These are phyloP conservation scores for Mormyrus hasselquistii DNA, from an alignment of 2,797 vertebrate species.

Conservation along the genomic window DNA sequence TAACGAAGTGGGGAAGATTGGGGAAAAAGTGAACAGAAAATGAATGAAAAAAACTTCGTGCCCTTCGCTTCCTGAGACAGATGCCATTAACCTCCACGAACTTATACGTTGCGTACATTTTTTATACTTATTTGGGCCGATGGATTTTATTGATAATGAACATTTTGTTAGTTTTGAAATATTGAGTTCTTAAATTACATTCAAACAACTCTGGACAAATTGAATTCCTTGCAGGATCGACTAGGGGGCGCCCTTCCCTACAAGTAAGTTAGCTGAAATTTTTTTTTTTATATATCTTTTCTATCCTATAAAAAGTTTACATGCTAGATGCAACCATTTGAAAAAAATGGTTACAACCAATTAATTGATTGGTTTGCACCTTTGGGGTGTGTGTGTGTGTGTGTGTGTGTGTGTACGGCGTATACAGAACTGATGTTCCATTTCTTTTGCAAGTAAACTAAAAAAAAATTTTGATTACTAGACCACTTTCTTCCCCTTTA, in stretches of 20 bases:
- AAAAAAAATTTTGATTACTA: neutral
- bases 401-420: too few relatives aligned
- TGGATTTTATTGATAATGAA: neutral
- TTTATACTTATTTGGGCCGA: neutral
- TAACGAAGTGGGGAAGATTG: neutral
- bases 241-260: constrained; percentile 55
- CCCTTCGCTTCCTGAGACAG: neutral
- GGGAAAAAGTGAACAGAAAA: neutral
- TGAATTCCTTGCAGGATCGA: constrained; percentile 53
- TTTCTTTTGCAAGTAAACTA: neutral
- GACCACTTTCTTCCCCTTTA: neutral
- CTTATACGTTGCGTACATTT: neutral
- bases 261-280: constrained; percentile 39
- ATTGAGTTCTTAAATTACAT: neutral
- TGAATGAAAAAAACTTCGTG: neutral
- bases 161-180: neutral
- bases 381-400: neutral
- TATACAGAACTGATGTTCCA: neutral
- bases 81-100: neutral
- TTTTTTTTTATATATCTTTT: too few relatives aligned
- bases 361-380: neutral
- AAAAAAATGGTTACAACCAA: neutral
- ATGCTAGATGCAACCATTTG: neutral
- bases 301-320: neutral
- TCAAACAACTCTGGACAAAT: constrained; percentile 39